Conservation (phyloP, 2,888 invertebrate species). For the Acronicta aceris region DNA sequence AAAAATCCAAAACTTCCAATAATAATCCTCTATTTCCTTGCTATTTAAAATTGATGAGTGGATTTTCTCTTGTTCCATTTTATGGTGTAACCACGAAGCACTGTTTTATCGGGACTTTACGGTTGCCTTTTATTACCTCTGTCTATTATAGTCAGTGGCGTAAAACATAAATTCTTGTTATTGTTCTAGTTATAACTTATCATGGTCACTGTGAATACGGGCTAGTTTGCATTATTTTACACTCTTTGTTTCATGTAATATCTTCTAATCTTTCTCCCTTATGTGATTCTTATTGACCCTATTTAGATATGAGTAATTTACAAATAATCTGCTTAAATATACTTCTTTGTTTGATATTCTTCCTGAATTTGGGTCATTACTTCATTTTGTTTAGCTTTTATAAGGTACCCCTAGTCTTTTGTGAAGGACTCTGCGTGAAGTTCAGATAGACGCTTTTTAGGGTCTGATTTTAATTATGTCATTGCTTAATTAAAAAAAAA, state of each 20-base stretch:
- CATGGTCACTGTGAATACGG: constrained; percentile 27
- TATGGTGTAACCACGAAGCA: constrained; percentile 28
- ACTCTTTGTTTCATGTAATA: constrained; percentile 13
- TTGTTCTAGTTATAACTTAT: constrained; percentile 44
- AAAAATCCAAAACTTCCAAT: no score
- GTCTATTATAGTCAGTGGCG: constrained; percentile 33
- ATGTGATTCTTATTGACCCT: constrained; percentile 2
- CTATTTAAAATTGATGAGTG: neutral
- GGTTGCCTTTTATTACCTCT: constrained; percentile 52
- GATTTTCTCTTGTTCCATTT: constrained; percentile 10
- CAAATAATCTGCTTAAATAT: no score
- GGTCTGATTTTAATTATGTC: no score
- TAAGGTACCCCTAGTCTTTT: no score
- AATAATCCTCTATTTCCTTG: no score
- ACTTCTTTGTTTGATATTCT: no score
- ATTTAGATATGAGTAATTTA: neutral
- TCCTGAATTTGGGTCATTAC: no score
- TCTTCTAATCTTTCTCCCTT: no score
- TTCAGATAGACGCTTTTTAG: constrained; percentile 9
- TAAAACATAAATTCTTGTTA: constrained; percentile 46
- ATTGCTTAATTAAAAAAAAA: no score
- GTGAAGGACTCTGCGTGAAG: neutral
- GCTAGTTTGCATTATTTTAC: constrained; percentile 29
- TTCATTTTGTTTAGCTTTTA: no score
- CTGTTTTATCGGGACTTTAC: constrained; percentile 58